These are phyloP conservation scores for Leucozona laternaria DNA, from an alignment of 2,888 invertebrate genomes.

Conservation along the genomic window DNA sequence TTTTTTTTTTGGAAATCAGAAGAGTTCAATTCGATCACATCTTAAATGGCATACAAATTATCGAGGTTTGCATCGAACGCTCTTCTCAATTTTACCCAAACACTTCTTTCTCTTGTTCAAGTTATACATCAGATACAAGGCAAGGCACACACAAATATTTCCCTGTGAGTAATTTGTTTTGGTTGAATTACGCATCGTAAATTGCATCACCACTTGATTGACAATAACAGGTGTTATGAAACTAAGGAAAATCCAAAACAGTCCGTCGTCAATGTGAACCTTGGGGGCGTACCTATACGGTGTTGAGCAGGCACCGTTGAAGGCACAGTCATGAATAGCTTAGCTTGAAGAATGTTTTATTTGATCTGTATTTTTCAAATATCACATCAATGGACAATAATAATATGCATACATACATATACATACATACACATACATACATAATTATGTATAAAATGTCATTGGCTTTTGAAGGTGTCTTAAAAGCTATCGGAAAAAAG, in stretches of 20 bases:
- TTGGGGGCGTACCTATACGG: slow-evolving; percentile 23
- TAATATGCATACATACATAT: too few species aligned
- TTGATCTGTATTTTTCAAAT: slow-evolving; percentile 14
- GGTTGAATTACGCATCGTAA: slow-evolving; percentile 33
- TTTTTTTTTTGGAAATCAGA: not conserved
- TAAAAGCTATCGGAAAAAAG: too few species aligned
- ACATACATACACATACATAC: too few species aligned
- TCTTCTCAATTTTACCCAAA: not conserved
- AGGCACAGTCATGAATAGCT: not conserved
- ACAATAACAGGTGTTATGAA: slow-evolving; percentile 36
- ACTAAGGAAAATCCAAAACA: slow-evolving; percentile 54
- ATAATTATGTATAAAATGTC: too few species aligned
- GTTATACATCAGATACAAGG: not conserved
- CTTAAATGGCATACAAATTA: not conserved
- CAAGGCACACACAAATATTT: not conserved
- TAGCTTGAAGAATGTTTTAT: slow-evolving; percentile 9
- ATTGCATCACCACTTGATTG: slow-evolving; percentile 18
- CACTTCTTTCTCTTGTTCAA: not conserved
- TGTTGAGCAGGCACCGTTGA: slow-evolving; percentile 2
- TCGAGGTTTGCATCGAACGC: not conserved
- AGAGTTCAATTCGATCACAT: not conserved
- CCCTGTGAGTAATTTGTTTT: slow-evolving; percentile 7
- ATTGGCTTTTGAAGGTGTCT: too few species aligned
- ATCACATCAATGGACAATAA: too few species aligned
- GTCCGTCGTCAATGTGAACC: slow-evolving; percentile 46